A percentile compares a stretch with the other conserved stretches of the same genome.
Evolutionary conservation across 2,113 vertebrate genomes (phyloP).

Genomic region (Crotalus horridus): DNA sequence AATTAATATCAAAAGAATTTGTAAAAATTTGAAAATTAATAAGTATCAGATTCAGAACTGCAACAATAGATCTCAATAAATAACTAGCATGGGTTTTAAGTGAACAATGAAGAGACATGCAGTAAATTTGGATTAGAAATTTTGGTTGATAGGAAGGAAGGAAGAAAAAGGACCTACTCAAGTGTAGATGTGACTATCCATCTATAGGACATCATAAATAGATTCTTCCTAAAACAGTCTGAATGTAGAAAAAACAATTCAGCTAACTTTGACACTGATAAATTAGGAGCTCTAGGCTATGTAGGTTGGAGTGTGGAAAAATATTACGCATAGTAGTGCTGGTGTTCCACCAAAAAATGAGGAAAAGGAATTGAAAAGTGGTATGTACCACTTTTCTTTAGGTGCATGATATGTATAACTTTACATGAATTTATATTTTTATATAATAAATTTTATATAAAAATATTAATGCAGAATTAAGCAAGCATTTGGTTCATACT

Average conservation of each 20-base stretch:
- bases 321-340: not conserved
- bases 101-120: not conserved
- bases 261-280: not conserved
- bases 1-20: constrained; percentile 49
- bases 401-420: not conserved
- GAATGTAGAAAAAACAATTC: not conserved
- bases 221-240: not conserved
- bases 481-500: not conserved
- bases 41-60: constrained; percentile 23
- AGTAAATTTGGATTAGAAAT: constrained; percentile 17
- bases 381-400: not conserved
- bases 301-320: not conserved
- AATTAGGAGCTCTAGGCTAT: not conserved
- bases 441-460: not conserved
- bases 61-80: constrained; percentile 21
- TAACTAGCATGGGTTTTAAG: constrained; percentile 6
- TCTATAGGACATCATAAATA: constrained; percentile 35
- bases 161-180: constrained; percentile 21
- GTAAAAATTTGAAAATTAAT: constrained; percentile 55
- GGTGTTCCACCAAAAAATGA: not conserved
- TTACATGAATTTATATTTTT: not conserved
- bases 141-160: constrained; percentile 30
- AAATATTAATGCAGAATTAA: not conserved
- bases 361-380: not conserved
- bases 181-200: not conserved